Percentiles rank a stretch among this genome's conserved stretches.
phyloP scores from a whole-genome alignment of 1,140 invertebrate genomes.

The Zaprionus vittiger region DNA sequence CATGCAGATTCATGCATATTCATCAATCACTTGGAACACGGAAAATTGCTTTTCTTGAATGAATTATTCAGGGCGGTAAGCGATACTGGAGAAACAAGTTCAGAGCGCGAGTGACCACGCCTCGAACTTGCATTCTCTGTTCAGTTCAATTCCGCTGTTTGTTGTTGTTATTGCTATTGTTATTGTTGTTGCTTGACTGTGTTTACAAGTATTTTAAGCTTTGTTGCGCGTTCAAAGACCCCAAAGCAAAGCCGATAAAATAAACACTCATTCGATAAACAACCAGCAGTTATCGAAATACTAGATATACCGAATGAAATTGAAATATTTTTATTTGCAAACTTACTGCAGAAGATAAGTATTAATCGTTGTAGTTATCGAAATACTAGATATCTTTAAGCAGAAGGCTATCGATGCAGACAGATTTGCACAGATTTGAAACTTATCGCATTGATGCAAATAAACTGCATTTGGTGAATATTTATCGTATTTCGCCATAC shows the following conservation, averaged over 20 bases:
- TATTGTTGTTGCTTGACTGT: slow-evolving; percentile 39
- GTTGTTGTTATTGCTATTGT: slow-evolving; percentile 27
- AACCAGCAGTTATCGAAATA: slow-evolving; percentile 4
- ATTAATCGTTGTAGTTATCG: slow-evolving; percentile 3
- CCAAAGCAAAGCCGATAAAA: slow-evolving; percentile 4
- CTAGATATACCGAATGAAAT: background rate
- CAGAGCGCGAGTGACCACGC: slow-evolving; percentile 63
- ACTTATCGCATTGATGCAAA: background rate
- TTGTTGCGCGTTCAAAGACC: slow-evolving; percentile 65
- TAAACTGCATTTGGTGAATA: background rate
- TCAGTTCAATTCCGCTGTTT: slow-evolving; percentile 37
- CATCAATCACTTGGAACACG: slow-evolving; percentile 54
- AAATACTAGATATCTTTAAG: background rate
- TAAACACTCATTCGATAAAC: slow-evolving; percentile 29
- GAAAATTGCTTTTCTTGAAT: slow-evolving; percentile 78
- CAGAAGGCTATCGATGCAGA: background rate
- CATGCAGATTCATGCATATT: slow-evolving; percentile 66
- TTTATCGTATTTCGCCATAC: background rate
- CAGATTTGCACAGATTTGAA: background rate
- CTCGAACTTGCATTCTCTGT: slow-evolving; percentile 41
- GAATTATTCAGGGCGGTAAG: slow-evolving; percentile 66
- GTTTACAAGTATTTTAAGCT: slow-evolving; percentile 19
- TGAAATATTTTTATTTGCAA: background rate
- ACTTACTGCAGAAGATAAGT: background rate
- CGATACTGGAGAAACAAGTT: slow-evolving; percentile 50